These are phyloP conservation scores for Tetragnatha montana DNA, from an alignment of 2,888 invertebrate genomes.

Conservation along the genomic window DNA sequence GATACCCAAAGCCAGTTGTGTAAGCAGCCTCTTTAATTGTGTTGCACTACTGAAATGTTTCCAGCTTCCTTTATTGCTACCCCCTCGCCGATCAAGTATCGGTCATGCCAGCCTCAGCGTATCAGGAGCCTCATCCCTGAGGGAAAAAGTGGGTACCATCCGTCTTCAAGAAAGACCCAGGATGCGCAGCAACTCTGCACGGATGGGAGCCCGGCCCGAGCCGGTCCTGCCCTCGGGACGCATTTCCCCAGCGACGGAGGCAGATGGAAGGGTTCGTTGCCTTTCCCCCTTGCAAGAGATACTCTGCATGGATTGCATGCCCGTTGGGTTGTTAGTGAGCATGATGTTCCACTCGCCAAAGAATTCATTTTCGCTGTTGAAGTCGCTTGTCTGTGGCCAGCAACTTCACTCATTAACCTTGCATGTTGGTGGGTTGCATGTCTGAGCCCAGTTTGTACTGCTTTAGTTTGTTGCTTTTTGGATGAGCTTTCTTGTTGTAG, in stretches of 20 bases:
- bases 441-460: background rate
- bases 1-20: background rate
- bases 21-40: background rate
- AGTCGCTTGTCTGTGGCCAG: background rate
- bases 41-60: background rate
- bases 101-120: slow-evolving; percentile 56
- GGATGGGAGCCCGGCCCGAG: slow-evolving; percentile 71
- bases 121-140: slow-evolving; percentile 76
- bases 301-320: background rate
- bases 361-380: background rate
- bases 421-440: background rate
- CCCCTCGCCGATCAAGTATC: slow-evolving; percentile 66
- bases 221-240: slow-evolving; percentile 75
- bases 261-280: slow-evolving; percentile 67
- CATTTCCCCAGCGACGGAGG: slow-evolving; percentile 79
- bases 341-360: background rate
- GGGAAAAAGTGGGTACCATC: slow-evolving; percentile 92
- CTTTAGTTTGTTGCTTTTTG: no score
- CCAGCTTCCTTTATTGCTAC: slow-evolving; percentile 32
- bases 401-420: background rate
- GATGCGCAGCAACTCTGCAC: slow-evolving; percentile 77
- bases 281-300: background rate
- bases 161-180: slow-evolving; percentile 87
- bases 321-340: background rate
- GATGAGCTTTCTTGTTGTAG: no score